Conservation (phyloP, 2,888 invertebrate species). For the Limnephilus auricula region DNA sequence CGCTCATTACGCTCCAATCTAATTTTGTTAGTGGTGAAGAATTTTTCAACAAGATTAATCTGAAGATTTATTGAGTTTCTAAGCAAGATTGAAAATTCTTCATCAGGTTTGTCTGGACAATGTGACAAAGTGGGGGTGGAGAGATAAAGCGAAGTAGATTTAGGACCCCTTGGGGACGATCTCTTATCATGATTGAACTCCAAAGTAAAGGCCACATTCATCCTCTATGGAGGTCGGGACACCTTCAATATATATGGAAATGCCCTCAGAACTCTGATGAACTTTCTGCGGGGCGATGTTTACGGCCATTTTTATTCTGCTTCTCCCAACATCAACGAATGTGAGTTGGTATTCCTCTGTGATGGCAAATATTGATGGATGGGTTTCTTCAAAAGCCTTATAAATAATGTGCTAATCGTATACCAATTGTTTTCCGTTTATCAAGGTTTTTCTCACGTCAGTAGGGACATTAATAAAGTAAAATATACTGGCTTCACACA, state of each 20-base stretch:
- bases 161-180: slow-evolving; percentile 27
- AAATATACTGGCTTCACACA: not conserved
- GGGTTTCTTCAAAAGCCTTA: slow-evolving; percentile 9
- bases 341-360: slow-evolving; percentile 11
- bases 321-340: not conserved
- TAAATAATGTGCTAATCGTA: not conserved
- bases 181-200: slow-evolving; percentile 55
- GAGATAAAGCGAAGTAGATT: slow-evolving; percentile 10
- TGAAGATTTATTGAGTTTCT: not conserved
- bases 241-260: slow-evolving; percentile 65
- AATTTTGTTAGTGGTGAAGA: not conserved
- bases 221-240: slow-evolving; percentile 42
- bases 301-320: slow-evolving; percentile 34
- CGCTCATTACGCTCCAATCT: not conserved
- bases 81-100: slow-evolving; percentile 2
- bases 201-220: slow-evolving; percentile 49
- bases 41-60: not conserved
- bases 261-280: slow-evolving; percentile 46
- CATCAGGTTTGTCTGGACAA: slow-evolving; percentile 13
- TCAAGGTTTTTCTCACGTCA: not conserved
- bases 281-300: slow-evolving; percentile 44
- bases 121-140: slow-evolving; percentile 36
- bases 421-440: not conserved
- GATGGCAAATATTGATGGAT: slow-evolving; percentile 30
- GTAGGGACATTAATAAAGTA: not conserved